A percentile compares a stretch with the other conserved stretches of the same genome.
phyloP scores from a whole-genome alignment of 92 coral and sea anemone genomes.

The Isaurus tuberculatus region DNA sequence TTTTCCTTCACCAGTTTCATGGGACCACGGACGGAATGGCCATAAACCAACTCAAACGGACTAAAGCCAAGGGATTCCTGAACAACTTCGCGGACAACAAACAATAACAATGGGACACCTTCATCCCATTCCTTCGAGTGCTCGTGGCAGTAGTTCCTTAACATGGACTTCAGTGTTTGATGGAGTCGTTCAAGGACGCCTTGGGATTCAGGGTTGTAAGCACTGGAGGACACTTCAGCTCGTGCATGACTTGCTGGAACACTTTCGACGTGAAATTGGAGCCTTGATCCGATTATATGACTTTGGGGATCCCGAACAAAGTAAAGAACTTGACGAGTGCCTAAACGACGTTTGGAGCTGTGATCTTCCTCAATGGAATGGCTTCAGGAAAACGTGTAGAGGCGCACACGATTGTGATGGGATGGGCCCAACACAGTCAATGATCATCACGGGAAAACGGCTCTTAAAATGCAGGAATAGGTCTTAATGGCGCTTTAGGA shows the following conservation, averaged over 20 bases:
- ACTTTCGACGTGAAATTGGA: neutral
- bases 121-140: too few species aligned
- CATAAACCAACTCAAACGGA: slow-evolving; percentile 71
- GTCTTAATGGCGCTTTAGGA: slow-evolving; percentile 59
- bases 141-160: too few species aligned
- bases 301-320: too few species aligned
- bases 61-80: slow-evolving; percentile 71
- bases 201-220: too few species aligned
- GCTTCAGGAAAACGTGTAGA: slow-evolving; percentile 51
- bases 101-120: slow-evolving; percentile 30
- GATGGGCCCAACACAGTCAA: slow-evolving; percentile 48
- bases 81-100: slow-evolving; percentile 59
- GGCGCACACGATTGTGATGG: slow-evolving; percentile 37
- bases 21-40: slow-evolving; percentile 66
- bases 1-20: slow-evolving; percentile 67
- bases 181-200: too few species aligned
- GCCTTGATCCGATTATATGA: too few species aligned
- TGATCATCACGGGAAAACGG: slow-evolving; percentile 55
- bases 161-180: too few species aligned
- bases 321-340: too few species aligned
- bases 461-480: slow-evolving; percentile 63
- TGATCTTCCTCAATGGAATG: too few species aligned
- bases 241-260: neutral
- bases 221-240: too few species aligned
- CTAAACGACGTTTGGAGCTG: too few species aligned